Evolutionary conservation across 2,113 vertebrate genomes (phyloP), one percentile per base, ranked within the genome.

Genomic region (Rhynchomys soricoides): DNA sequence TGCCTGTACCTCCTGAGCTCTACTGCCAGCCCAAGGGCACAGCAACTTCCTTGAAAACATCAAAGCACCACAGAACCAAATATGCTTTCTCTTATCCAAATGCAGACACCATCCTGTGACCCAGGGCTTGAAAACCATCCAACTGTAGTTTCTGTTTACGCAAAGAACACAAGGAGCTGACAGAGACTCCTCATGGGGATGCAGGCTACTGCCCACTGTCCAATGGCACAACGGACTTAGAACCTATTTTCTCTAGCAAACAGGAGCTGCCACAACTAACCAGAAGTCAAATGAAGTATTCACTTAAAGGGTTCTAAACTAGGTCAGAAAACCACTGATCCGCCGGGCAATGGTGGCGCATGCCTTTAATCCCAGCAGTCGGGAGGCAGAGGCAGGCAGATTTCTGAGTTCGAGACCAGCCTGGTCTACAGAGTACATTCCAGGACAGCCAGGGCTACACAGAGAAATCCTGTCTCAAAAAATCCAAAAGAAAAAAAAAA

Each of bases 131-230:
- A 71, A 55, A 83, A 88, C 1, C 5, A 59, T 24, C 62, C 37
- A 5, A 31, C 29, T 26, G 24, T 2, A 4, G 81, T 48, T 50
- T 48, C 40, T 3, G 40, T 55, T 55, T 34, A 19, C 31, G 40
- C 43, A 21, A 5, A 0, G 8, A 34, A 31, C 48, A 5, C 78
- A 34, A 21, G 52, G 37, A 29, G 45, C 77, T n/a, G 37, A 59
- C 11, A 2, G 50, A 48, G 29, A 15, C 15, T 34, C 81, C 43
- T 79, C 45, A 34, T 4, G 37, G 40, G n/a, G 48, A 24, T 1
- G 5, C 45, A 45, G 40, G 64, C 5, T 0, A 15, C 1, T 22
- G 45, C 5, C 81, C 5, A 0, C 19, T 2, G 64, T 34, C 31
- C 24, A 34, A 1, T 0, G 29, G 43, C 1, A 21, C 52, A 37